Evolutionary conservation across 2,797 vertebrate genomes (phyloP).

Genomic region (Danio choprae): DNA sequence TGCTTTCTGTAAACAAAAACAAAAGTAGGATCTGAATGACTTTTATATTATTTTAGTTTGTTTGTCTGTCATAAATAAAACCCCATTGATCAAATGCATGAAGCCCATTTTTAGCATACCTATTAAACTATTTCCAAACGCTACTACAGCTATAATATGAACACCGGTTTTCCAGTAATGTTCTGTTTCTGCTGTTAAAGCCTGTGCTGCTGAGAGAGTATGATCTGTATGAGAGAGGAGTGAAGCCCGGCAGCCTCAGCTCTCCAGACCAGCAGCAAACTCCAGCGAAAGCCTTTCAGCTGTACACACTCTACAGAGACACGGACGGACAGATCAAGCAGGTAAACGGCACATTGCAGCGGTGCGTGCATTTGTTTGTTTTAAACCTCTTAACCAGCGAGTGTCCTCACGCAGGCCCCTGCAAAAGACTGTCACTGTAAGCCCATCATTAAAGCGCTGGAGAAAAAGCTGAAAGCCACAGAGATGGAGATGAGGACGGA

Average conservation of each 20-base stretch:
- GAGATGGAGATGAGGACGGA: conserved; percentile 88
- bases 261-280: conserved; percentile 53
- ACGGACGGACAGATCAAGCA: conserved; percentile 87
- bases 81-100: too few relatives aligned
- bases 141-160: neutral
- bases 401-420: conserved; percentile 75
- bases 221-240: conserved; percentile 53
- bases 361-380: conserved; percentile 27
- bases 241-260: conserved; percentile 70
- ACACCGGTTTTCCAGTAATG: too few relatives aligned
- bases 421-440: conserved; percentile 86
- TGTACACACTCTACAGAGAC: conserved; percentile 88
- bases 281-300: conserved; percentile 82
- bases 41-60: too few relatives aligned
- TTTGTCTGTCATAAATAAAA: too few relatives aligned
- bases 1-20: too few relatives aligned
- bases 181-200: conserved; percentile 15
- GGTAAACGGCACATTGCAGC: conserved; percentile 71
- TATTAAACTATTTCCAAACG: too few relatives aligned
- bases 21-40: too few relatives aligned
- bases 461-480: conserved; percentile 84
- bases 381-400: conserved; percentile 25
- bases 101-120: too few relatives aligned
- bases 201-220: conserved; percentile 45
- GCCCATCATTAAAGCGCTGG: conserved; percentile 85